Conservation (phyloP, 2,113 vertebrate species). For the Chionodraco myersi region DNA sequence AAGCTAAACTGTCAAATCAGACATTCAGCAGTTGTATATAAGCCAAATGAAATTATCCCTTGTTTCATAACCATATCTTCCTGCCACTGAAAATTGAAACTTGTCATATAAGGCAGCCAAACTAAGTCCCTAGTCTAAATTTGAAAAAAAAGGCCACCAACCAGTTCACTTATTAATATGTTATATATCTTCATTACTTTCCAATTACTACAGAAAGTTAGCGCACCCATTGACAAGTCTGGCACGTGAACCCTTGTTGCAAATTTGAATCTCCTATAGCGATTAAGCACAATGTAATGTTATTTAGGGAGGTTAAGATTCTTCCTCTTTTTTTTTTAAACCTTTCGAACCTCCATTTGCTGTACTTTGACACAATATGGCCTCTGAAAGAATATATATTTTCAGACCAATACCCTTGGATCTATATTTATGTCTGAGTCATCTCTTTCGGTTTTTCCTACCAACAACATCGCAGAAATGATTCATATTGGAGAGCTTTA, state of each 20-base stretch:
- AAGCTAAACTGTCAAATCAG: no score
- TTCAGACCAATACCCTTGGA: not conserved
- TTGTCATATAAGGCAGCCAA: no score
- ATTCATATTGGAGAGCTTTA: slow-evolving; percentile 65
- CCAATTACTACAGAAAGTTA: not conserved
- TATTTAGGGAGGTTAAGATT: not conserved
- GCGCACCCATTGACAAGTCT: not conserved
- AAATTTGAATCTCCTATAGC: not conserved
- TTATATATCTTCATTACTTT: not conserved
- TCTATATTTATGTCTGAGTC: slow-evolving; percentile 14
- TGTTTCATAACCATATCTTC: no score
- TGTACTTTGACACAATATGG: not conserved
- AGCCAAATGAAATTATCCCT: no score
- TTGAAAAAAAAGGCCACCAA: not conserved
- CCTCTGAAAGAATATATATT: not conserved
- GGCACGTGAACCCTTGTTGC: not conserved
- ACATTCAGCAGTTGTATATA: no score
- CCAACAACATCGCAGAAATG: slow-evolving; percentile 62
- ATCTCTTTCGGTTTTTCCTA: not conserved
- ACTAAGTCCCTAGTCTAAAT: not conserved
- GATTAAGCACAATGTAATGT: not conserved
- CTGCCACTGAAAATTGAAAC: no score
- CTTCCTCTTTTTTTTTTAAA: no score
- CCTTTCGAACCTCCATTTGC: not conserved
- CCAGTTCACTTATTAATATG: not conserved